Percentiles rank a stretch among this genome's conserved stretches.
These are phyloP conservation scores for Carettochelys insculpta DNA, from an alignment of 2,113 vertebrate genomes.

Conservation along the genomic window DNA sequence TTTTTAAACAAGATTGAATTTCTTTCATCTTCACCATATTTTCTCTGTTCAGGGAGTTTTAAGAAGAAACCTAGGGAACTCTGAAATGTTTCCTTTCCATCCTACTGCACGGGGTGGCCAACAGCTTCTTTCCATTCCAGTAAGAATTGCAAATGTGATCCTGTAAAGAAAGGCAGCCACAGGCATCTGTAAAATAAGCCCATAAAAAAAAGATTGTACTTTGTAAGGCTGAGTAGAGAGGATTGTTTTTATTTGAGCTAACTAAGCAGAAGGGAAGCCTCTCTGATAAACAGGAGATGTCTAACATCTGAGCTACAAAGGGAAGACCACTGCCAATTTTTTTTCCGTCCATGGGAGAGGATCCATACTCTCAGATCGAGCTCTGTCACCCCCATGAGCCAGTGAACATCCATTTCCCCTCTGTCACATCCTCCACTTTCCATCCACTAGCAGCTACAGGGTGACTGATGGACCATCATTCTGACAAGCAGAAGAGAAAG, in stretches of 20 bases:
- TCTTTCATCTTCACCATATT: slow-evolving; percentile 52
- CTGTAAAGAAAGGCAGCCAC: slow-evolving; percentile 3
- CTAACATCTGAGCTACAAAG: slow-evolving; percentile 2
- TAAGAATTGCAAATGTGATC: slow-evolving; percentile 55
- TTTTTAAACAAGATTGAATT: slow-evolving; percentile 27
- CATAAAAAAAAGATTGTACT: slow-evolving; percentile 39
- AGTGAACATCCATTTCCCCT: neutral
- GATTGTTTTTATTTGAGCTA: slow-evolving; percentile 61
- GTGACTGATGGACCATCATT: neutral
- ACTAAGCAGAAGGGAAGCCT: slow-evolving; percentile 60
- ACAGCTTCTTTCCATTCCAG: slow-evolving; percentile 16
- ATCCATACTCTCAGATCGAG: neutral
- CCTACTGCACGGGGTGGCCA: neutral
- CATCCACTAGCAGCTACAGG: rapidly evolving
- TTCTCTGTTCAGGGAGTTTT: slow-evolving; percentile 45
- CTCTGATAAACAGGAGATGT: slow-evolving; percentile 62
- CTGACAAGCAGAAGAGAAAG: rapidly evolving
- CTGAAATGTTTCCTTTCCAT: neutral
- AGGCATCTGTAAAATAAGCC: slow-evolving; percentile 16
- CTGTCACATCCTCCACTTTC: neutral
- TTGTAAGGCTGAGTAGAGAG: slow-evolving; percentile 61
- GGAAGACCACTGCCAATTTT: slow-evolving; percentile 4
- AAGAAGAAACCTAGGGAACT: slow-evolving; percentile 10
- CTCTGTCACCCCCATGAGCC: neutral
- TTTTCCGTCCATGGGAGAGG: neutral